Evolutionary conservation across 2,113 vertebrate species (phyloP).

Genomic region (Mesembrinibis cayennensis): DNA sequence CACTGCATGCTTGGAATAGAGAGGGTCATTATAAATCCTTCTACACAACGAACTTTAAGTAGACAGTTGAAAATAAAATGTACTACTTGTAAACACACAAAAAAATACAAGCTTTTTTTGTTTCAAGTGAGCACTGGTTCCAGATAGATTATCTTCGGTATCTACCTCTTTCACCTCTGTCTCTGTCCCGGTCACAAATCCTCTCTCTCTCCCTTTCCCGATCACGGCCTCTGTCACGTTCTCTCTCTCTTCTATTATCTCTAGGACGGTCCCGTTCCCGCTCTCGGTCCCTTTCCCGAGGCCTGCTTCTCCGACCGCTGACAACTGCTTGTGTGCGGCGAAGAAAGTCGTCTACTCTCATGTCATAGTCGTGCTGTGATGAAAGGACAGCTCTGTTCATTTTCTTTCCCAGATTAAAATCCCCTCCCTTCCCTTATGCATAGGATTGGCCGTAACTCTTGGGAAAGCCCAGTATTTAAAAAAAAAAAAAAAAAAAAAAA

Average conservation of each 20-base stretch:
- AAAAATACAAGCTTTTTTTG: constrained; percentile 76
- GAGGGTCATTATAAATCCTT: constrained; percentile 77
- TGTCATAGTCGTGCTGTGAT: constrained; percentile 95
- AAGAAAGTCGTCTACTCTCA: constrained; percentile 98
- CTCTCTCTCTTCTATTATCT: constrained; percentile 84
- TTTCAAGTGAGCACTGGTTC: constrained; percentile 66
- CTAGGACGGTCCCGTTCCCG: constrained; percentile 86
- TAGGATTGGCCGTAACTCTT: not conserved
- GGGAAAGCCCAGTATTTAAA: not conserved
- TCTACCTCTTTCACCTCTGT: constrained; percentile 87
- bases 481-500: not conserved
- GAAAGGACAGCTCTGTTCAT: not conserved
- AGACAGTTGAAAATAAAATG: constrained; percentile 80
- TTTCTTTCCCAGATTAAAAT: not conserved
- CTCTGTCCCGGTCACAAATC: constrained; percentile 86
- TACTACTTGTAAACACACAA: constrained; percentile 84
- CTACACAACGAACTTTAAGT: constrained; percentile 80
- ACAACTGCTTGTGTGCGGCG: constrained; percentile 95
- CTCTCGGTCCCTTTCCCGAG: constrained; percentile 90
- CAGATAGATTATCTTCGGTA: constrained; percentile 86
- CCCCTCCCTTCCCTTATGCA: not conserved
- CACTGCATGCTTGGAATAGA: constrained; percentile 83
- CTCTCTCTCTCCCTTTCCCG: constrained; percentile 85
- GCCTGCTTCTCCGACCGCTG: constrained; percentile 88
- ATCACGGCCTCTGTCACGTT: constrained; percentile 86